Base-by-base conservation (phyloP, 1,140 invertebrate genomes). In the Drosophila mojavensis region DNA sequence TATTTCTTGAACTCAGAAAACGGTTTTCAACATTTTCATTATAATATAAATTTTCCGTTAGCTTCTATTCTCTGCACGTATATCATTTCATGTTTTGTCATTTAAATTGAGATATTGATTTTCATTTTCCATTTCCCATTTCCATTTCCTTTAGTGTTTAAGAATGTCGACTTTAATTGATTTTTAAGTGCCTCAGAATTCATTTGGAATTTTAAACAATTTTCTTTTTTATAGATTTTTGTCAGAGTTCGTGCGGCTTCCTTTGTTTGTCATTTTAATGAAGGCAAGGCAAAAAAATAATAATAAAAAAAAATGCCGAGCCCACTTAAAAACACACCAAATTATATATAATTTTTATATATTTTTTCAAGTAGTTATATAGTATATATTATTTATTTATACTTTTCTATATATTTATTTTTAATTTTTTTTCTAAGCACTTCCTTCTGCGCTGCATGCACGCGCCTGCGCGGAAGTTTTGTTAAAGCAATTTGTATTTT, bases 391-490 rank as follows among this genome's bases (percentile, higher is more conserved):
- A 45, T 55, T 30, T 28, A 28, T 20, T 1, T 20, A 20, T 20
- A 20, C n/a, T 20, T 20, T 20, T 20, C 9, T 54, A 13, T 47
- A 33, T 45, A 45, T 55, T 30, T 28, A 28, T 33, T 54, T 17
- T 36, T 28, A 28, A 45, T 45, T 24, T 6, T 26, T 50, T 65
- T 65, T 55, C 62, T 72, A 81, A 81, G 70, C 73, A 81, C 78
- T 81, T 80, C 78, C 73, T 81, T 59, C 55, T 66, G 47, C 45
- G 54, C 53, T 72, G 72, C 78, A 45, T 70, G 77, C 50, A 36
- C 73, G 55, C 80, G 80, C 75, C 79, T 82, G 79, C 81, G 81
- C 80, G 81, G 81, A 83, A 83, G 76, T 79, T 60, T 28, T 30
- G 39, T 54, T 61, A 69, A 55, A 39, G 11, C 28, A 58, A 51